phyloP scores from a whole-genome alignment of 2,113 vertebrate genomes.

The Abramis brama region DNA sequence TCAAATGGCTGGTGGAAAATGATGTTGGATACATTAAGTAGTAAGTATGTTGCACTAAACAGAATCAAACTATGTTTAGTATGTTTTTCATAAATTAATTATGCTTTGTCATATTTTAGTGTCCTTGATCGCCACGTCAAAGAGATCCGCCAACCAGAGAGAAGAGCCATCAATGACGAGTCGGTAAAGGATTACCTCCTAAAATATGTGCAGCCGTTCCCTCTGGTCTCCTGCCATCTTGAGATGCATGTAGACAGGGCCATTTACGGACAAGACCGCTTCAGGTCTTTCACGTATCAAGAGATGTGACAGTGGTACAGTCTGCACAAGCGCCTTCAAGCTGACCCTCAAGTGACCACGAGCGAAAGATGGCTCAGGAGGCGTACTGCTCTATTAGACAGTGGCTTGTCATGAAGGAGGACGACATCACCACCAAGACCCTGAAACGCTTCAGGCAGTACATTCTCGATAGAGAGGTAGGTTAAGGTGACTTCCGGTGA shows the following conservation, averaged over 20 bases:
- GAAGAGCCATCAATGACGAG: too few species aligned
- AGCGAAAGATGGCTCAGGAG: neutral
- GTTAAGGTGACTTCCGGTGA: neutral
- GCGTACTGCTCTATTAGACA: neutral
- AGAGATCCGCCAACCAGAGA: too few species aligned
- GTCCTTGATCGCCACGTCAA: too few species aligned
- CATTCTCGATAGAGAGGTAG: neutral
- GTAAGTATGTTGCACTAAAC: too few species aligned
- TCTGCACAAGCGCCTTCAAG: neutral
- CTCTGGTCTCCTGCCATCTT: neutral
- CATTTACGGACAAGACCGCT: neutral
- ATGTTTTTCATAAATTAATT: too few species aligned
- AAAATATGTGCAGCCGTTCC: too few species aligned
- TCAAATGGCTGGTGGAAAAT: too few species aligned
- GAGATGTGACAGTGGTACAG: slow-evolving; percentile 14
- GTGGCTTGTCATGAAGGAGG: neutral
- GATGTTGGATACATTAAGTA: too few species aligned
- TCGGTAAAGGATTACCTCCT: too few species aligned
- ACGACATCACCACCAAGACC: neutral
- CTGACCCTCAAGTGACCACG: neutral
- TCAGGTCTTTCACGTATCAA: neutral
- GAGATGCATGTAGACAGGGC: neutral
- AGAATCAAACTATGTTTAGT: too few species aligned
- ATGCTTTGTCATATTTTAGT: too few species aligned
- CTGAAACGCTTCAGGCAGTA: neutral